Evolutionary conservation across 2,113 vertebrate genomes (phyloP).

Genomic region (Leptosomus discolor): DNA sequence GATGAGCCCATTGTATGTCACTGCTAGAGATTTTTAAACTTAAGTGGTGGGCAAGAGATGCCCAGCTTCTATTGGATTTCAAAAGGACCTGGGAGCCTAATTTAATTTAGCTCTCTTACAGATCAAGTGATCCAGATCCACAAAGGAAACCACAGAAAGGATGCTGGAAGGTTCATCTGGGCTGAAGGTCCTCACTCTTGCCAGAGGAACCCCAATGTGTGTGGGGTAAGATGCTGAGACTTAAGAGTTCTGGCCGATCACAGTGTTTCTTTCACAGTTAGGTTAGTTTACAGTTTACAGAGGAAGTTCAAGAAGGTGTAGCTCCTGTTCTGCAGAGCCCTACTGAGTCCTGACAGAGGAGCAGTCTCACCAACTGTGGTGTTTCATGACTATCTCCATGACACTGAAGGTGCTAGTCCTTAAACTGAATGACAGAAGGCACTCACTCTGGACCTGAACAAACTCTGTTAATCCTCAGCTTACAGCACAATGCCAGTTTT

Average conservation of each 20-base stretch:
- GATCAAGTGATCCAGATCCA: background rate
- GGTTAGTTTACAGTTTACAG: background rate
- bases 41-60: background rate
- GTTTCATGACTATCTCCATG: background rate
- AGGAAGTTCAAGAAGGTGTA: background rate
- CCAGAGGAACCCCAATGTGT: background rate
- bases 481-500: background rate
- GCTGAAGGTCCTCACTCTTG: background rate
- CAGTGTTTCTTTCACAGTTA: background rate
- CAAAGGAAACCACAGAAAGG: background rate
- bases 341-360: background rate
- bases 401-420: background rate
- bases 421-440: background rate
- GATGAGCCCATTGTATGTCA: background rate
- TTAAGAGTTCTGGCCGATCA: background rate
- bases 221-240: background rate
- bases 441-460: background rate
- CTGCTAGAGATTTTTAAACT: background rate
- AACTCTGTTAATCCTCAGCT: background rate
- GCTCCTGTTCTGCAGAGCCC: background rate
- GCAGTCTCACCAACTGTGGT: no score
- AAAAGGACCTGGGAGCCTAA: background rate
- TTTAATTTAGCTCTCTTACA: background rate
- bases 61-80: background rate
- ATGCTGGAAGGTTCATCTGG: background rate